Conservation (phyloP, 2,797 vertebrate genomes). For the Acanthurus leucopareius region DNA sequence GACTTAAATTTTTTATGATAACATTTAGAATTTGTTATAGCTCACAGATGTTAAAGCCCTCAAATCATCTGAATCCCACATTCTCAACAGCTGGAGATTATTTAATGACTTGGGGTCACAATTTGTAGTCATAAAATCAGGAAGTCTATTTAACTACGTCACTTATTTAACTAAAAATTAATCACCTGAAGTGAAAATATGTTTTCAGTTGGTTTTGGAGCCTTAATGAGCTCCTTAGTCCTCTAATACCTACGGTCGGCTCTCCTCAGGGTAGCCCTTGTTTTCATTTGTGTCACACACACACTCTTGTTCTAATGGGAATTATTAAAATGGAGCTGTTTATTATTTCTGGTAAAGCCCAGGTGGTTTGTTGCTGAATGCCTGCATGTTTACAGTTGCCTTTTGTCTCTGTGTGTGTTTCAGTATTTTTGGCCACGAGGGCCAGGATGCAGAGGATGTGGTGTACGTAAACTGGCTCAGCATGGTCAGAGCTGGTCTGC, state of each 20-base stretch:
- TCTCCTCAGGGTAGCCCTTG: background rate
- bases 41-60: no score
- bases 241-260: background rate
- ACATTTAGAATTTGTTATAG: no score
- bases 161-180: background rate
- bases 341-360: background rate
- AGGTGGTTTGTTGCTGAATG: background rate
- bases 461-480: constrained; percentile 94
- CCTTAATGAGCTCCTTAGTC: background rate
- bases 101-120: background rate
- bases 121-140: background rate
- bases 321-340: background rate
- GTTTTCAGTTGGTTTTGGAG: constrained; percentile 2
- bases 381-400: background rate
- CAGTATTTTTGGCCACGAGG: constrained; percentile 93
- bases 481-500: constrained; percentile 92
- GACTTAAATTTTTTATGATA: no score
- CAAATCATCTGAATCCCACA: no score
- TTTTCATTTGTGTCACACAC: background rate
- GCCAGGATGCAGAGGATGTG: constrained; percentile 88
- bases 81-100: no score
- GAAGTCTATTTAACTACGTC: background rate
- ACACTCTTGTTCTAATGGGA: background rate
- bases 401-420: constrained; percentile 16
- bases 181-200: background rate